Conservation (phyloP, 2,888 invertebrate species). For the Bellardia bayeri region DNA sequence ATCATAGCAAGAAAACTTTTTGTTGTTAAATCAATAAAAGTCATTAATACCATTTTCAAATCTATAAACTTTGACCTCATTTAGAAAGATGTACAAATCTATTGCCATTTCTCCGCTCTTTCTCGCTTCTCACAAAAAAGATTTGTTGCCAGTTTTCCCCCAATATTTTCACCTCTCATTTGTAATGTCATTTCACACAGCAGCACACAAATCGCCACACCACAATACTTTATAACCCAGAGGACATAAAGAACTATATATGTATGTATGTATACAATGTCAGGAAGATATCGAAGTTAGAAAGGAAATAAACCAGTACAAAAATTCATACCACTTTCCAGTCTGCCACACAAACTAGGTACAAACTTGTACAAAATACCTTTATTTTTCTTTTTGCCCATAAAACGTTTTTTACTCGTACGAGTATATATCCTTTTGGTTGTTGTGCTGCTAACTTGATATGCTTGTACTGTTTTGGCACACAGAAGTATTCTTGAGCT, state of each 20-base stretch:
- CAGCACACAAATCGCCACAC: constrained; percentile 29
- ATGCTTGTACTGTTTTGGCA: constrained; percentile 50
- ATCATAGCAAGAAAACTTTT: constrained; percentile 22
- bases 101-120: constrained; percentile 28
- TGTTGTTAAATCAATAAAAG: constrained; percentile 66
- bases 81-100: constrained; percentile 44
- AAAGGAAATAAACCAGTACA: constrained; percentile 17
- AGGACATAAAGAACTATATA: constrained; percentile 40
- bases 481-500: constrained; percentile 44
- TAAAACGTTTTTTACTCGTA: constrained; percentile 46
- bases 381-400: constrained; percentile 37
- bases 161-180: constrained; percentile 68
- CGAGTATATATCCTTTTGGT: constrained; percentile 3
- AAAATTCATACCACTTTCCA: constrained; percentile 8
- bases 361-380: constrained; percentile 41
- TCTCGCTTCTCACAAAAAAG: neutral
- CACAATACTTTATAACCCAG: constrained; percentile 54
- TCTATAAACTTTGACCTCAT: constrained; percentile 61
- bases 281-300: constrained; percentile 52
- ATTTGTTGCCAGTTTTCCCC: constrained; percentile 37
- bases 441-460: constrained; percentile 40
- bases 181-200: constrained; percentile 52
- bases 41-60: constrained; percentile 59
- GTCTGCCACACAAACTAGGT: neutral
- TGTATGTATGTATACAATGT: neutral